Conservation (phyloP, 2,113 vertebrate species). For the Microtus richardsoni region DNA sequence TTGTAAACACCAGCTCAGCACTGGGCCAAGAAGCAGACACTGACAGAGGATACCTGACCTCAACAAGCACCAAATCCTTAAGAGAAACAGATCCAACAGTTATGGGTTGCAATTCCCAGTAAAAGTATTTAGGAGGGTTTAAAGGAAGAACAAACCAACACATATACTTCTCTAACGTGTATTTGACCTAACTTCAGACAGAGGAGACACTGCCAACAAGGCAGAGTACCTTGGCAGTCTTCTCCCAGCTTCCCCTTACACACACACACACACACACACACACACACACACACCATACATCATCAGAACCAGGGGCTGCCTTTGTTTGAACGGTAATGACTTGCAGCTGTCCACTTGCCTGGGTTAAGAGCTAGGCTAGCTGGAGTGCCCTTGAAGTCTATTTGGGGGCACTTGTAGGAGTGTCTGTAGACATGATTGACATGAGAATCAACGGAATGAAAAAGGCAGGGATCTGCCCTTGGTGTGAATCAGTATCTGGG, state of each 20-base stretch:
- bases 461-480: background rate
- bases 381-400: background rate
- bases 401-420: background rate
- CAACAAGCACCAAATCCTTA: background rate
- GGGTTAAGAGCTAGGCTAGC: too few relatives aligned
- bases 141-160: background rate
- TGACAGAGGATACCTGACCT: background rate
- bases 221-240: too few relatives aligned
- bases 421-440: background rate
- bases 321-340: background rate
- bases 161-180: background rate
- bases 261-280: too few relatives aligned
- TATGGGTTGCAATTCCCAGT: background rate
- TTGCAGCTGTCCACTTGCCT: background rate
- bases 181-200: slow-evolving; percentile 3
- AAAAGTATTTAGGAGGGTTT: background rate
- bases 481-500: background rate
- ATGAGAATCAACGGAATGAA: too few relatives aligned
- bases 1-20: background rate
- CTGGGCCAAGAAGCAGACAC: background rate
- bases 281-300: background rate
- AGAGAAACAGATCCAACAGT: background rate
- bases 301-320: background rate
- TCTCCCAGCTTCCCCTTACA: background rate
- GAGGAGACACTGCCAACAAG: background rate